A percentile compares a stretch with the other conserved stretches of the same genome.
phyloP scores from a whole-genome alignment of 1,140 invertebrate species.

The Notospermus geniculatus region DNA sequence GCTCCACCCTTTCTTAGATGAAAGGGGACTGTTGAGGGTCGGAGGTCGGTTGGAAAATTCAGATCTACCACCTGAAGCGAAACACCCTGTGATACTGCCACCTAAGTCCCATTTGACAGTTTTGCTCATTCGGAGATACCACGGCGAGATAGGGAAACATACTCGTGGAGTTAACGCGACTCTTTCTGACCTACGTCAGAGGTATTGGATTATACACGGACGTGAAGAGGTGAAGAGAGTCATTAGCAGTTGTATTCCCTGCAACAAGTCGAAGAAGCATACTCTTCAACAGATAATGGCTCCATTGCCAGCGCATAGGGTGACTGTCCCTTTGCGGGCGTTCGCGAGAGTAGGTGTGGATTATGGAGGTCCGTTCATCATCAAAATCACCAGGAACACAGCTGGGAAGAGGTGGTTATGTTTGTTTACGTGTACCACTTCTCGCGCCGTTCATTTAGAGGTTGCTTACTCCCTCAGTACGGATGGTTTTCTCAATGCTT shows the following conservation, averaged over 20 bases:
- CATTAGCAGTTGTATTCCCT: background rate
- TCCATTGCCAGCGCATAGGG: background rate
- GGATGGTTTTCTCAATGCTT: slow-evolving; percentile 13
- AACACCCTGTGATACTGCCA: background rate
- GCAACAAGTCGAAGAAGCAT: background rate
- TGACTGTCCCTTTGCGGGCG: background rate
- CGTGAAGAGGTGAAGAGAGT: slow-evolving; percentile 2
- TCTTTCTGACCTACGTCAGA: background rate
- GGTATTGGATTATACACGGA: slow-evolving; percentile 9
- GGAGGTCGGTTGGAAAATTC: background rate
- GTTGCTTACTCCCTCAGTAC: slow-evolving; percentile 12
- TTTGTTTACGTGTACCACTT: slow-evolving; percentile 20
- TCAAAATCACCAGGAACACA: slow-evolving; percentile 8
- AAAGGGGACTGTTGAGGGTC: no score
- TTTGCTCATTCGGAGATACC: background rate
- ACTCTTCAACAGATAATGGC: background rate
- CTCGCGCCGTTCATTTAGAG: slow-evolving; percentile 22
- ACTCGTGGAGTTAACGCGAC: background rate
- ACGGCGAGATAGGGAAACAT: background rate
- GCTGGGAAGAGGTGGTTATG: slow-evolving; percentile 17
- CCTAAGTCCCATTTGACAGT: background rate
- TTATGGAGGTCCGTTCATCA: slow-evolving; percentile 18
- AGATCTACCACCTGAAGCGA: background rate
- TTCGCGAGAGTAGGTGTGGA: slow-evolving; percentile 9
- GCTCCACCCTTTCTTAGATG: background rate